A percentile compares a stretch with the other conserved stretches of the same genome.
These are phyloP conservation scores for Pseudorhombus dupliciocellatus DNA, from an alignment of 2,113 vertebrate species.

Conservation along the genomic window DNA sequence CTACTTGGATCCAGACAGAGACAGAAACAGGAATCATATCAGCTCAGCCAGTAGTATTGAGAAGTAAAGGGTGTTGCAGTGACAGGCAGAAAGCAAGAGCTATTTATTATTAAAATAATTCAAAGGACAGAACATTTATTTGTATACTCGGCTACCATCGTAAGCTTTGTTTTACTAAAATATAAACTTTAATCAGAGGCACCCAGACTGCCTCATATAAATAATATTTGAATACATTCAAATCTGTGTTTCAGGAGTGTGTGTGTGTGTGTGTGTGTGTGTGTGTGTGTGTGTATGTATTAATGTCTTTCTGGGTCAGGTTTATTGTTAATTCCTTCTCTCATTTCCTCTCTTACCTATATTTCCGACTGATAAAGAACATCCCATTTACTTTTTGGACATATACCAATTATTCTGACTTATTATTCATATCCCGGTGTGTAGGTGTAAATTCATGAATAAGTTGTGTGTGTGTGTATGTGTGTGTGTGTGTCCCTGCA, in stretches of 20 bases:
- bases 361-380: slow-evolving; percentile 55
- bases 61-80: neutral
- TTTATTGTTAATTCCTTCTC: slow-evolving; percentile 4
- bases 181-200: slow-evolving; percentile 39
- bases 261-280: slow-evolving; percentile 8
- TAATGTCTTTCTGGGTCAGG: neutral
- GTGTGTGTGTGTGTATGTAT: slow-evolving; percentile 3
- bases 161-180: slow-evolving; percentile 25
- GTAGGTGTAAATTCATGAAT: neutral
- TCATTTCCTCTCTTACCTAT: slow-evolving; percentile 33
- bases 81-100: neutral
- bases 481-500: slow-evolving; percentile 13
- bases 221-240: slow-evolving; percentile 10
- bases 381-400: slow-evolving; percentile 48
- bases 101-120: neutral
- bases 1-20: slow-evolving; percentile 23
- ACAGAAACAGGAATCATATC: neutral
- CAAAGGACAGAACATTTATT: neutral
- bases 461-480: neutral
- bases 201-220: neutral
- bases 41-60: neutral
- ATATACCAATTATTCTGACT: slow-evolving; percentile 56
- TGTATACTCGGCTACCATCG: neutral
- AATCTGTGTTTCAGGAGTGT: slow-evolving; percentile 6
- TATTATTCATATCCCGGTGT: slow-evolving; percentile 18